Percentiles rank a stretch among this genome's conserved stretches.
Evolutionary conservation across 2,113 vertebrate genomes (phyloP).

Genomic region (Recurvirostra avosetta): DNA sequence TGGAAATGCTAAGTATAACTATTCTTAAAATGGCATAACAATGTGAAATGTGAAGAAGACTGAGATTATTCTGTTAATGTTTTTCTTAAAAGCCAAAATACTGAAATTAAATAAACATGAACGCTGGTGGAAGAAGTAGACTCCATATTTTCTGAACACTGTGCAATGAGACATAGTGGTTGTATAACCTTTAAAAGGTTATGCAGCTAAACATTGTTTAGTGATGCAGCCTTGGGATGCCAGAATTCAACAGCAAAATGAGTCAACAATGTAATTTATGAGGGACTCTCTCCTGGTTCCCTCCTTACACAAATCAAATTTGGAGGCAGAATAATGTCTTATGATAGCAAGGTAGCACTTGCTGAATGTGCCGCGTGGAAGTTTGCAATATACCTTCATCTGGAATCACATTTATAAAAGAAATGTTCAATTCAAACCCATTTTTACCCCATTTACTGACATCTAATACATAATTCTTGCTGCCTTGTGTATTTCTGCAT

Average conservation of each 20-base stretch:
- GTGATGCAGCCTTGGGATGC: background rate
- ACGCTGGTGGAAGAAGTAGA: background rate
- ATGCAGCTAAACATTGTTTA: conserved; percentile 25
- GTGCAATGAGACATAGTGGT: background rate
- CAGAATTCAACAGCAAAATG: conserved; percentile 41
- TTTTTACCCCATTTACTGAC: background rate
- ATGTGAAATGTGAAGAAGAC: background rate
- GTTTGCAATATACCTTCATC: conserved; percentile 6
- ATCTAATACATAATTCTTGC: background rate
- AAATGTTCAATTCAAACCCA: conserved; percentile 11
- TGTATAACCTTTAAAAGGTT: background rate
- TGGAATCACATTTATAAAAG: conserved; percentile 55
- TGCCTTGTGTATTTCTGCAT: background rate
- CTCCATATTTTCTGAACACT: background rate
- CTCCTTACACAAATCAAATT: conserved; percentile 35
- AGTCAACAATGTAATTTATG: conserved; percentile 33
- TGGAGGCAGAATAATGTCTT: background rate
- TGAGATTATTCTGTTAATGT: background rate
- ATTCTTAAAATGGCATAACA: background rate
- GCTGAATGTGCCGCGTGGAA: background rate
- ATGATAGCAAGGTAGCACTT: conserved; percentile 7
- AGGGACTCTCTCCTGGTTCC: background rate
- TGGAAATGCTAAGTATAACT: background rate
- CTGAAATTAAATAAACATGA: background rate
- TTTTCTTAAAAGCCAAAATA: conserved; percentile 4